phyloP scores from a whole-genome alignment of 2,888 invertebrate species.

The Criorhina ranunculi region DNA sequence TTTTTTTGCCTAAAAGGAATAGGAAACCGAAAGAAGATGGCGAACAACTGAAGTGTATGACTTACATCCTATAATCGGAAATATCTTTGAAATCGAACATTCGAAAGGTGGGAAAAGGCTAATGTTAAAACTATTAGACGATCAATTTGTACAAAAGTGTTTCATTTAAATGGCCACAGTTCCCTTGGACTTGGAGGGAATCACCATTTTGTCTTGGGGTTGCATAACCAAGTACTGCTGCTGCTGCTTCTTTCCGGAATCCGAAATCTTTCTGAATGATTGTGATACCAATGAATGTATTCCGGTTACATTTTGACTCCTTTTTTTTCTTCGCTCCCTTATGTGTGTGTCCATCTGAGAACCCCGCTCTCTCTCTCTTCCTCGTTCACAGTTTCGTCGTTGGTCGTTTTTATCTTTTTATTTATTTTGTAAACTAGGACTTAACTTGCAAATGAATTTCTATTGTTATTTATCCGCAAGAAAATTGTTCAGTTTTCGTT shows the following conservation, averaged over 20 bases:
- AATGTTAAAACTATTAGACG: slow-evolving; percentile 18
- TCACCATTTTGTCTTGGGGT: not conserved
- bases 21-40: too few relatives aligned
- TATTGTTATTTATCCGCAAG: slow-evolving; percentile 44
- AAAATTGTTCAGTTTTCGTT: too few relatives aligned
- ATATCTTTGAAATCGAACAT: not conserved
- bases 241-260: slow-evolving; percentile 18
- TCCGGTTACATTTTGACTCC: slow-evolving; percentile 18
- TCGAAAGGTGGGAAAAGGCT: slow-evolving; percentile 32
- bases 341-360: slow-evolving; percentile 7
- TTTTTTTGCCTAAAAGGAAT: slow-evolving; percentile 14
- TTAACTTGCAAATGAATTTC: slow-evolving; percentile 48
- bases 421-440: slow-evolving; percentile 33
- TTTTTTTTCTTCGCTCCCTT: not conserved
- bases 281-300: slow-evolving; percentile 13
- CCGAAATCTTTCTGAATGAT: slow-evolving; percentile 20
- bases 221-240: slow-evolving; percentile 4
- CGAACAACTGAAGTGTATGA: slow-evolving; percentile 5
- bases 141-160: not conserved
- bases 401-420: not conserved
- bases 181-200: not conserved
- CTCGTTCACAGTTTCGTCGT: not conserved
- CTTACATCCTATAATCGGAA: slow-evolving; percentile 27
- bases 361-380: too few relatives aligned
- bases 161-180: not conserved